Evolutionary conservation across 2,888 invertebrate species (phyloP).

Genomic region (Diloba caeruleocephala): DNA sequence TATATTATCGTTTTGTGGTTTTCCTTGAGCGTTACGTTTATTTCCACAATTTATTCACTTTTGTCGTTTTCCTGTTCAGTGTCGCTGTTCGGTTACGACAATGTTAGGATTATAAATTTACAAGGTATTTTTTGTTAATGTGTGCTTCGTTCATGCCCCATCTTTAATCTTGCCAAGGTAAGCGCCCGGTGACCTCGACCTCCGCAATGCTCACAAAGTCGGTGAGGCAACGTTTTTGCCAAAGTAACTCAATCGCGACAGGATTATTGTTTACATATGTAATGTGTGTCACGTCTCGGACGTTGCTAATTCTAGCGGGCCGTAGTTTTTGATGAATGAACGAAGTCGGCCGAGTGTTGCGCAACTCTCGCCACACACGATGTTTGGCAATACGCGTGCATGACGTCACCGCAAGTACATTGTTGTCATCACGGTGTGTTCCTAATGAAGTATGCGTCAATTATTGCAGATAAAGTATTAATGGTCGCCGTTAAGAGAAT

Average conservation of each 20-base stretch:
- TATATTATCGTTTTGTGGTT: conserved; percentile 35
- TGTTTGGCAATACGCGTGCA: conserved; percentile 13
- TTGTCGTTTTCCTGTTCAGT: conserved; percentile 31
- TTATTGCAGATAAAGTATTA: too few relatives aligned
- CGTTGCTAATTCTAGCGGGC: conserved; percentile 13
- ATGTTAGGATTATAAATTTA: too few relatives aligned
- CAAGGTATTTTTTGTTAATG: too few relatives aligned
- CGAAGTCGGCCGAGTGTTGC: conserved; percentile 32
- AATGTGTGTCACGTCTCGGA: conserved; percentile 14
- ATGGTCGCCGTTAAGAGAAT: too few relatives aligned
- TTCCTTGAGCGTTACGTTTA: conserved; percentile 35
- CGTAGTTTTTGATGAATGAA: conserved; percentile 33
- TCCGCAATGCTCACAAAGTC: conserved; percentile 29
- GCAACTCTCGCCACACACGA: conserved; percentile 15
- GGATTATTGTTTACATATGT: conserved; percentile 42
- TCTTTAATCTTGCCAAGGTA: background rate
- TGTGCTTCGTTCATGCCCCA: conserved; percentile 1
- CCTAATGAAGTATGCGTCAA: conserved; percentile 1
- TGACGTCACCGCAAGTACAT: conserved; percentile 33
- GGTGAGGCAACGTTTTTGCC: conserved; percentile 20
- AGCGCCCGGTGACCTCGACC: conserved; percentile 35
- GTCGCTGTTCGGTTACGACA: conserved; percentile 9
- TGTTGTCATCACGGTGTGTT: conserved; percentile 19
- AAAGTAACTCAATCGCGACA: conserved; percentile 35
- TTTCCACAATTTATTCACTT: conserved; percentile 7